Evolutionary conservation across 1,140 invertebrate genomes (phyloP).

Genomic region (Ridgeia piscesae): DNA sequence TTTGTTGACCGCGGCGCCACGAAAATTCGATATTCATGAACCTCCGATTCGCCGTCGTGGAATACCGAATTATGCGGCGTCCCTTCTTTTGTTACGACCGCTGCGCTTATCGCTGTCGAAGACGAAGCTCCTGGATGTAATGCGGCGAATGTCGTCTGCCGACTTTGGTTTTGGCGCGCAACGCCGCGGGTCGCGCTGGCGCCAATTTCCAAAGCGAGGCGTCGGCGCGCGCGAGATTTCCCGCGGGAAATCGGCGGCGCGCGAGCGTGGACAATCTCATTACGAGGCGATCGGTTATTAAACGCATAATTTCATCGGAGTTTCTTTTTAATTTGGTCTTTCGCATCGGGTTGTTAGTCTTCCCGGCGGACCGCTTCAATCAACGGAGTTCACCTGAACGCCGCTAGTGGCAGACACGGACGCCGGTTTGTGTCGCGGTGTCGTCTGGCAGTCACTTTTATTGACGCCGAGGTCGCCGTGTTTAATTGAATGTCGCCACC

Average conservation of each 20-base stretch:
- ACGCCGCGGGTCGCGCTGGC: not conserved
- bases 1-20: not conserved
- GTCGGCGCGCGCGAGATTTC: not conserved
- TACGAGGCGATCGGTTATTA: not conserved
- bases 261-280: not conserved
- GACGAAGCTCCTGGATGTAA: too few relatives aligned
- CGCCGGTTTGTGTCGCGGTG: not conserved
- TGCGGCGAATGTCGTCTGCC: not conserved
- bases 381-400: not conserved
- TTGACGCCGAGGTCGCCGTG: not conserved
- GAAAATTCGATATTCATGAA: not conserved
- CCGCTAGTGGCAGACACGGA: not conserved
- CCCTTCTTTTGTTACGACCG: not conserved
- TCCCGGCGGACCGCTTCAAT: not conserved
- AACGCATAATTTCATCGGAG: not conserved
- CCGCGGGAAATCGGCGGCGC: slow-evolving; percentile 1
- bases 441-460: not conserved
- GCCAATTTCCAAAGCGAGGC: slow-evolving; percentile 3
- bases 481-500: not conserved
- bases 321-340: slow-evolving; percentile 2
- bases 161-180: not conserved
- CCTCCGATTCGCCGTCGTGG: not conserved
- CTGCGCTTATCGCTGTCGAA: not conserved
- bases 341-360: not conserved
- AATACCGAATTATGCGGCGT: not conserved